Evolutionary conservation across 2,888 invertebrate genomes (phyloP).

Genomic region (Sylvicola fuscatus): DNA sequence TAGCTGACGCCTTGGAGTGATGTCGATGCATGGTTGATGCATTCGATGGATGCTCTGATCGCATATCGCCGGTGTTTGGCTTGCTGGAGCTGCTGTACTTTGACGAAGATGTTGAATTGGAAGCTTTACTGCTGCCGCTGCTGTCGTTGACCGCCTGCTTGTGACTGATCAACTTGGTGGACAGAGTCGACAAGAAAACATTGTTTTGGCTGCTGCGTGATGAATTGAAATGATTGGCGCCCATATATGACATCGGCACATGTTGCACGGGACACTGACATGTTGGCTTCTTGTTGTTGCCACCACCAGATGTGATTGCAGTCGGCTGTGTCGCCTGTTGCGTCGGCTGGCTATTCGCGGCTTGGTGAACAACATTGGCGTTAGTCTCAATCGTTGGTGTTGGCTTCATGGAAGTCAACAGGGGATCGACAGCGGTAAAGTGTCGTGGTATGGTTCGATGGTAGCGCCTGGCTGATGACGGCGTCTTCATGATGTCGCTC

Average conservation of each 20-base stretch:
- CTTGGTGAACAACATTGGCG: neutral
- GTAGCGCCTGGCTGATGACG: conserved; percentile 18
- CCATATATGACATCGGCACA: conserved; percentile 27
- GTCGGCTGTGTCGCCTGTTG: no score
- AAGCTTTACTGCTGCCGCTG: neutral
- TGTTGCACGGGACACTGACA: conserved; percentile 27
- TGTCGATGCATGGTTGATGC: no score
- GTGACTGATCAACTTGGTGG: conserved; percentile 14
- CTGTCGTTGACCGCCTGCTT: conserved; percentile 3
- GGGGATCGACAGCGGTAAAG: conserved; percentile 21
- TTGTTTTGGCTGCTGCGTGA: conserved; percentile 10
- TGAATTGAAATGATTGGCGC: conserved; percentile 17
- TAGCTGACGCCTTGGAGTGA: no score
- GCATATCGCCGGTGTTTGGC: neutral
- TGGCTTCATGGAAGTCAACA: conserved; percentile 6
- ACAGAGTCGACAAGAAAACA: conserved; percentile 14
- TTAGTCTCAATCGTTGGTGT: conserved; percentile 1
- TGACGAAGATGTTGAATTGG: conserved; percentile 3
- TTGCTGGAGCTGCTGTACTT: neutral
- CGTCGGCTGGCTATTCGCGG: conserved; percentile 5
- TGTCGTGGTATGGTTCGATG: conserved; percentile 27
- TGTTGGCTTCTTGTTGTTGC: conserved; percentile 18
- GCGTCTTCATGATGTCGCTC: conserved; percentile 15
- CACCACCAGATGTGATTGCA: neutral
- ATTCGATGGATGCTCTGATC: neutral